Evolutionary conservation across 2,888 invertebrate genomes (phyloP), one percentile per base, ranked within the genome.

Genomic region (Clivina fossor): DNA sequence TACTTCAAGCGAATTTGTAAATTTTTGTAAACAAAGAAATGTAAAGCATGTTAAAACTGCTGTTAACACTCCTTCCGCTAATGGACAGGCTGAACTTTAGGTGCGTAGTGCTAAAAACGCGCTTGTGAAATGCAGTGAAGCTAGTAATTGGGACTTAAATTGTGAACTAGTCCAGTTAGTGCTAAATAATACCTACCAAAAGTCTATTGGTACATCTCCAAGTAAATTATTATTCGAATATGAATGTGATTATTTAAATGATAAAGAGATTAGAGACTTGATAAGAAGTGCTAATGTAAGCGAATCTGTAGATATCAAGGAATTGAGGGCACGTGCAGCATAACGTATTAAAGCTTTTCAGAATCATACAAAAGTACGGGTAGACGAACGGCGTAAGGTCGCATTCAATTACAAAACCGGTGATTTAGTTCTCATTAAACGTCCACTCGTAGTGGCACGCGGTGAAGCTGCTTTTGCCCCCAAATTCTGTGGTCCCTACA

Each of bases 1-100:
- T 46, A 72, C 70, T 0, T 64, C 68, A 1, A 43, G 60, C 8
- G 32, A 46, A 1, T 72, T 72, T 46, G 48, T 61, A 41, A 53
- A 58, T 3, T 68, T 65, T 50, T 71, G 68, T 51, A 26, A 46
- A 1, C 61, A 65, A n/a, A 58, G 62, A 15, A 60, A 57, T 2
- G 61, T 66, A 7, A 60, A 63, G 11, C 65, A 65, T 22, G 30
- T 63, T 1, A 24, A 53, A 2, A 51, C 24, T 35, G 44, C 43
- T 26, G 28, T 26, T 5, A 26, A 26, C 11, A 26, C 28, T 5
- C 18, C 43, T 11, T 5, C 26, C 4, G 43, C 43, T 13, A 65
- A 69, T 33, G 68, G n/a, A n/a, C n/a, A n/a, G n/a, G 68, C 1
- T 66, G 66, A 24, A 64, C 62, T 1, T 8, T 40, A 40, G 16